Base-by-base conservation (phyloP, 2,888 invertebrate genomes). In the Nemapogon koenigi region DNA sequence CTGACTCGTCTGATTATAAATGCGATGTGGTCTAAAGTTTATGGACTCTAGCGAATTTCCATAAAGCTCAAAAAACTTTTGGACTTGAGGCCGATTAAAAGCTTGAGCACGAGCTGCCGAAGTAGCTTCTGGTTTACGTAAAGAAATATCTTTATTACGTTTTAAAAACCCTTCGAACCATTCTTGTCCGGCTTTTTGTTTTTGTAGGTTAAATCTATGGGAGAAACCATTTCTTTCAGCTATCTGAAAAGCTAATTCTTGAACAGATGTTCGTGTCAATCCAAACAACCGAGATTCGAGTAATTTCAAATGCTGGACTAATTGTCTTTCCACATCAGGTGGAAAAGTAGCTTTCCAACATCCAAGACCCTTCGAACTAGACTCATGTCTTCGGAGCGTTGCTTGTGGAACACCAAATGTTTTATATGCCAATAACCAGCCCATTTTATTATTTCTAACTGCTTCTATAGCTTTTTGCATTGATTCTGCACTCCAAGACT, bases 151-250 rank as follows among this genome's bases (percentile, higher is more conserved):
- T n/a, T n/a, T n/a, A n/a, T n/a, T n/a, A n/a, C n/a, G n/a, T n/a
- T n/a, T n/a, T n/a, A n/a, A n/a, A n/a, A n/a, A n/a, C n/a, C n/a
- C n/a, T n/a, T n/a, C n/a, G n/a, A n/a, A n/a, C n/a, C n/a, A n/a
- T n/a, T n/a, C n/a, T n/a, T n/a, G n/a, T n/a, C n/a, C n/a, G n/a
- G n/a, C n/a, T n/a, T n/a, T 16, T 32, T 33, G n/a, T 17, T 43
- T 43, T 3, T 41, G n/a, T 14, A 2, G 3, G 36, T 40, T 38
- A 27, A 40, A 40, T 15, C 3, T 11, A 19, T 38, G 38, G 26
- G 4, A 16, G 14, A 43, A 33, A 15, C 39, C 33, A n/a, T 42
- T 42, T 33, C 30, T 36, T 18, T 42, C 42, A 13, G 42, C 42
- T 41, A 27, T n/a, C n/a, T n/a, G n/a, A n/a, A n/a, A n/a, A n/a